Percentiles rank a stretch among this genome's conserved stretches.
Evolutionary conservation across 2,113 vertebrate genomes (phyloP).

Genomic region (Artemisiospiza belli): DNA sequence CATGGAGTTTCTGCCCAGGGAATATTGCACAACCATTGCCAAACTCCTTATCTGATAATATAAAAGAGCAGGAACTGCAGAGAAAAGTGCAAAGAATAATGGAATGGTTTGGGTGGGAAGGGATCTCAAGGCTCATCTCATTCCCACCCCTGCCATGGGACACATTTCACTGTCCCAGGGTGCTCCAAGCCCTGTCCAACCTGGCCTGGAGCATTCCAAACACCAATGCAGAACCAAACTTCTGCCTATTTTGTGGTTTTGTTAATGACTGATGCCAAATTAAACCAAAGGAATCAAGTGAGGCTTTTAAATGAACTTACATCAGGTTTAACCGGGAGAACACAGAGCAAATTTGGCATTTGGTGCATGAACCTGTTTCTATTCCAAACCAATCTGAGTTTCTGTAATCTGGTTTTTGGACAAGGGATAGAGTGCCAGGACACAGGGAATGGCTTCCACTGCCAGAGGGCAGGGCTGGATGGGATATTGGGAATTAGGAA

Average conservation of each 20-base stretch:
- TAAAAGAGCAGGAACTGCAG: neutral
- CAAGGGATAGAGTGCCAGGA: too few species aligned
- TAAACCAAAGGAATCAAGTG: neutral
- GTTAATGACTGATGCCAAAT: neutral
- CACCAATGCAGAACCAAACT: neutral
- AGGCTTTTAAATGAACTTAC: neutral
- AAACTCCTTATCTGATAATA: neutral
- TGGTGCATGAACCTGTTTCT: neutral
- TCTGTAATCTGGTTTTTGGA: neutral
- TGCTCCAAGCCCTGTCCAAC: neutral
- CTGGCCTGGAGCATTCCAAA: neutral
- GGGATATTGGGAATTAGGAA: too few species aligned
- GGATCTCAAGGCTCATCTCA: neutral
- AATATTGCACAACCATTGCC: neutral
- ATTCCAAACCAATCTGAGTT: neutral
- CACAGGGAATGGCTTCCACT: too few species aligned
- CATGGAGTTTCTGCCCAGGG: neutral
- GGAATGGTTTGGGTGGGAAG: neutral
- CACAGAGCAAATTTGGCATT: neutral
- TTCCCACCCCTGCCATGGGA: neutral
- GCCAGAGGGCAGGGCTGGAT: too few species aligned
- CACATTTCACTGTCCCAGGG: neutral
- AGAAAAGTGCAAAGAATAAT: neutral
- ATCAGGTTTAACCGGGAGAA: neutral
- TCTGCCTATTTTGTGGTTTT: neutral